Evolutionary conservation across 2,888 invertebrate species (phyloP), one percentile per base, ranked within the genome.

Genomic region (Epinotia ramella): DNA sequence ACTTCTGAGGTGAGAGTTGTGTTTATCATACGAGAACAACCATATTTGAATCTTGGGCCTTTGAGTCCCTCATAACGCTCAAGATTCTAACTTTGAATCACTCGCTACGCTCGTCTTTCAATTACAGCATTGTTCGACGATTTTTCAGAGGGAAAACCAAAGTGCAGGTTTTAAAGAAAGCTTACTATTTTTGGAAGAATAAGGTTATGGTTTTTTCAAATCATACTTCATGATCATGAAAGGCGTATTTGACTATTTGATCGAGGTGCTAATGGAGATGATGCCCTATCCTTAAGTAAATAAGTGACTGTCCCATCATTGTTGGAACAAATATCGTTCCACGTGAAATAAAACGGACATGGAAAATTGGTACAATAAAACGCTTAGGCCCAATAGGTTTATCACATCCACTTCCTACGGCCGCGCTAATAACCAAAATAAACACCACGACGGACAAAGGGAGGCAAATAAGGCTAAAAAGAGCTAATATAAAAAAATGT

Each of bases 401-500:
- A 94, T 93, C 92, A 86, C 84, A 88, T 87, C 89, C 92, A 94
- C 94, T 94, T 94, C 94, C 94, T 94, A 93, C 87, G 89, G 90
- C 83, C 89, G 86, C 88, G 84, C 89, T 91, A 93, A 94, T 93
- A 92, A 92, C 92, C 91, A 93, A 94, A 94, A 94, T 93, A 94
- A 94, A 93, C 93, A 93, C 87, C 82, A 86, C 88, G 87, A 89
- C 86, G 83, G 85, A 88, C 91, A 94, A 94, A 93, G 87, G 88
- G 87, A 90, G 88, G 88, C 89, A 92, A 93, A 93, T 91, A 92
- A 92, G 90, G 87, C 90, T 89, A 92, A 93, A 93, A 93, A 94
- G 92, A 89, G 90, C 90, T 89, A 90, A 92, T 91, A 93, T 89
- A 93, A 93, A 94, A 94, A 93, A 93, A 89, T 90, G 92, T 91